Evolutionary conservation across 1,140 invertebrate genomes (phyloP), one percentile per base, ranked within the genome.

Genomic region (Anthonomus grandis): DNA sequence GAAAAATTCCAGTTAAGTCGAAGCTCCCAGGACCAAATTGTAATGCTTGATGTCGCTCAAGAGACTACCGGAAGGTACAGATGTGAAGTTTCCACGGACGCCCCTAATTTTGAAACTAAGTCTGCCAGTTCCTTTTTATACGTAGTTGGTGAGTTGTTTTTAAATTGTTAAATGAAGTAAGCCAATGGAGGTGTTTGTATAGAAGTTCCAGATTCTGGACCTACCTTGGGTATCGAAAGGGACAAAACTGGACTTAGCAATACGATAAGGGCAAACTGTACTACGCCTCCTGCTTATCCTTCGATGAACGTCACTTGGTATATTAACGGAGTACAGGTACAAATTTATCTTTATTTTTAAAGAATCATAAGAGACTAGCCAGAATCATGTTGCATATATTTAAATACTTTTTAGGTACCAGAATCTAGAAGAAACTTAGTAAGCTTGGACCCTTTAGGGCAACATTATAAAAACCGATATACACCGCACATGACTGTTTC

Each of bases 41-140:
- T 86, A 18, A 70, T 90, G 24, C 74, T 81, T 21, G 83, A 85
- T 50, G 83, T 89, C 1, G 79, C 83, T 36, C 74, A 81, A 8
- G 79, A 83, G 57, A 74, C 84, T 13, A 80, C 83, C 1, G 86
- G 86, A 6, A 78, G 78, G 64, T 89, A 85, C 67, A 79, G 81
- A n/a, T 88, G 86, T 68, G 86, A 89, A 69, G 84, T 89, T 6
- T 87, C 86, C 0, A 83, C 83, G 0, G 86, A 89, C 66, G 78
- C 80, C 2, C 85, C 86, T 0, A 79, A 81, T 38, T 89, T 89
- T 74, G 80, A 83, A 63, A 89, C 86, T 0, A 71, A 78, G 68
- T 77, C 81, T 36, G 80, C 81, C 4, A 78, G 79, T 3, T 78
- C 80, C n/a, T 31, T 23, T 36, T 86, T 90, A 79, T 81, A 86